Conservation (phyloP, 1,140 invertebrate genomes). For the Eupeodes corollae region DNA sequence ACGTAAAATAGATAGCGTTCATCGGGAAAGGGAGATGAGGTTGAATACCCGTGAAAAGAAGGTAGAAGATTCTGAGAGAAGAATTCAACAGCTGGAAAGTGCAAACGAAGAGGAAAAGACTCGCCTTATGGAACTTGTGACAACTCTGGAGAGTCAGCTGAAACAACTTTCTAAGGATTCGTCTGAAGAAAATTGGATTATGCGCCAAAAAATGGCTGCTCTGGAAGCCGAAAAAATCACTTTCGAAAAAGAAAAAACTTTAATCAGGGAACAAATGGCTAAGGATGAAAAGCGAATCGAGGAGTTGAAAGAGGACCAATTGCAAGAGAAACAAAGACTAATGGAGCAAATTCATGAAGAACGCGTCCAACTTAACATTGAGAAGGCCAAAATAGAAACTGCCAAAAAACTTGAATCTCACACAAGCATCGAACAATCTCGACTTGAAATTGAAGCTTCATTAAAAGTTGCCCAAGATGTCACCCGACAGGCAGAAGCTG, state of each 20-base stretch:
- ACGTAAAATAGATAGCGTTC: slow-evolving; percentile 23
- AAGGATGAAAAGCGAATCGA: slow-evolving; percentile 30
- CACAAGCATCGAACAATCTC: slow-evolving; percentile 31
- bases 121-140: slow-evolving; percentile 38
- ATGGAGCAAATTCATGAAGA: slow-evolving; percentile 38
- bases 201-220: slow-evolving; percentile 33
- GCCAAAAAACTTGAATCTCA: slow-evolving; percentile 26
- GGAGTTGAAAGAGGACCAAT: slow-evolving; percentile 35
- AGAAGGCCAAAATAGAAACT: slow-evolving; percentile 38
- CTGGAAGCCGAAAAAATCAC: slow-evolving; percentile 30
- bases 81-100: slow-evolving; percentile 37
- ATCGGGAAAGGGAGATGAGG: slow-evolving; percentile 32
- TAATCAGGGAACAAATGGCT: slow-evolving; percentile 26
- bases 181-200: slow-evolving; percentile 37
- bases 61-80: slow-evolving; percentile 29
- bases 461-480: slow-evolving; percentile 40
- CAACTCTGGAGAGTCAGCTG: slow-evolving; percentile 38
- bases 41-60: slow-evolving; percentile 33
- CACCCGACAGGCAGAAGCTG: slow-evolving; percentile 37
- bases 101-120: slow-evolving; percentile 38
- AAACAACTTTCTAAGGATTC: slow-evolving; percentile 32
- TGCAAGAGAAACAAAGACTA: slow-evolving; percentile 37
- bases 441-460: slow-evolving; percentile 40
- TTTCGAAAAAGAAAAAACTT: slow-evolving; percentile 38
- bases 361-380: slow-evolving; percentile 30